Evolutionary conservation across 2,888 invertebrate genomes (phyloP).

Genomic region (Myopa testacea): DNA sequence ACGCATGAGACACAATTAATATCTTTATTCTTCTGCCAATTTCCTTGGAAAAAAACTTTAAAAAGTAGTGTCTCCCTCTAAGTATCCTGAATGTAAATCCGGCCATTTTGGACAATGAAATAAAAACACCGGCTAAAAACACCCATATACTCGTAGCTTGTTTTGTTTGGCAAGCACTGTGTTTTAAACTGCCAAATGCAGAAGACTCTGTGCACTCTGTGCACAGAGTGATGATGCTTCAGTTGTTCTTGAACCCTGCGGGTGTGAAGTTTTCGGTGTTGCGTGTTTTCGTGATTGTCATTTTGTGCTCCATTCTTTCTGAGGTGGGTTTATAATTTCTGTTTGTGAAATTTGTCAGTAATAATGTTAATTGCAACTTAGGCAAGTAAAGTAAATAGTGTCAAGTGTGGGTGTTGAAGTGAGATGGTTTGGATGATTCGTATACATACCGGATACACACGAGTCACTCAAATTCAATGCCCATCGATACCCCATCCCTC

Average conservation of each 20-base stretch:
- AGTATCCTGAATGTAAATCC: no score
- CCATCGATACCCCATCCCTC: not conserved
- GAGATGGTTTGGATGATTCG: not conserved
- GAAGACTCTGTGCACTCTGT: not conserved
- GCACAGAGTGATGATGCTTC: not conserved
- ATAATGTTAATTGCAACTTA: not conserved
- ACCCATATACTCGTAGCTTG: no score
- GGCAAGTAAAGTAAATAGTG: not conserved
- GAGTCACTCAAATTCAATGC: not conserved
- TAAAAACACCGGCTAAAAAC: no score
- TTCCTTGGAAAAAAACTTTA: no score
- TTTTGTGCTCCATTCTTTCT: not conserved
- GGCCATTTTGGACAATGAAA: no score
- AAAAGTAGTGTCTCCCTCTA: no score
- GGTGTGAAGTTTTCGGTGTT: not conserved
- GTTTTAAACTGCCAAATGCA: not conserved
- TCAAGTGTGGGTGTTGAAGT: not conserved
- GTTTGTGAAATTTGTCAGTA: not conserved
- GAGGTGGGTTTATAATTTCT: not conserved
- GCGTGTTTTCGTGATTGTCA: not conserved
- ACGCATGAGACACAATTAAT: no score
- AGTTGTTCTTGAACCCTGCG: conserved; percentile 28
- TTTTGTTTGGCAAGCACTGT: not conserved
- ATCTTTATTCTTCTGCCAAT: no score
- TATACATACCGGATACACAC: not conserved